Conservation (phyloP, 2,888 invertebrate genomes). For the Kryphioiulus occultus region DNA sequence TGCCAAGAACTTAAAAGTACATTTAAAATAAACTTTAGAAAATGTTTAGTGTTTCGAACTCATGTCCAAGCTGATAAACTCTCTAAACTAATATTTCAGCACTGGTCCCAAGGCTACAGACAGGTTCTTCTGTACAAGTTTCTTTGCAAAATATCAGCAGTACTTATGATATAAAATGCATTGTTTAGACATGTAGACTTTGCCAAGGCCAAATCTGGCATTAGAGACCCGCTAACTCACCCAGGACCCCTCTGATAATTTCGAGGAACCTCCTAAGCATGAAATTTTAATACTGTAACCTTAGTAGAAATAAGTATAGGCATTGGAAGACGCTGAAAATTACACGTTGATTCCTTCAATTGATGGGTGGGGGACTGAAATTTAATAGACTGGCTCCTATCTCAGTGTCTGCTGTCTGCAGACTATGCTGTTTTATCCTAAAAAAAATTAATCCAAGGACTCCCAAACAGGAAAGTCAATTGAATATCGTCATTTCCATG, state of each 20-base stretch:
- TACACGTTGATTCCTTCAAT: slow-evolving; percentile 35
- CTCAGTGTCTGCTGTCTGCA: neutral
- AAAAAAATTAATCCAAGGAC: neutral
- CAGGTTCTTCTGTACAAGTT: neutral
- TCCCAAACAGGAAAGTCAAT: neutral
- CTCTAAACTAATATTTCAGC: too few species aligned
- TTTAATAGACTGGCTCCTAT: slow-evolving; percentile 30
- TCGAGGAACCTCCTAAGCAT: slow-evolving; percentile 30
- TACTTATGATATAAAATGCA: neutral
- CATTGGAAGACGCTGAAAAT: neutral
- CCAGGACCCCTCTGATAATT: neutral
- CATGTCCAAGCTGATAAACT: too few species aligned
- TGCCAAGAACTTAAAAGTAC: too few species aligned
- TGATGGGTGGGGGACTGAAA: slow-evolving; percentile 25
- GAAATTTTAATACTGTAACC: slow-evolving; percentile 22
- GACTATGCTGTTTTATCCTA: neutral
- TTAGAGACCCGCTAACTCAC: neutral
- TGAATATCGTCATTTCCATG: too few species aligned
- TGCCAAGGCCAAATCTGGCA: slow-evolving; percentile 18
- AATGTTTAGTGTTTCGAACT: too few species aligned
- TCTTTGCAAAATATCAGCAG: neutral
- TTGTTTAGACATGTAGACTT: neutral
- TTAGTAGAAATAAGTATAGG: slow-evolving; percentile 2
- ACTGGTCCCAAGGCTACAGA: too few species aligned
- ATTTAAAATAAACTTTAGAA: too few species aligned